Evolutionary conservation across 2,797 vertebrate genomes (phyloP).

Genomic region (Enteromius radiatus): DNA sequence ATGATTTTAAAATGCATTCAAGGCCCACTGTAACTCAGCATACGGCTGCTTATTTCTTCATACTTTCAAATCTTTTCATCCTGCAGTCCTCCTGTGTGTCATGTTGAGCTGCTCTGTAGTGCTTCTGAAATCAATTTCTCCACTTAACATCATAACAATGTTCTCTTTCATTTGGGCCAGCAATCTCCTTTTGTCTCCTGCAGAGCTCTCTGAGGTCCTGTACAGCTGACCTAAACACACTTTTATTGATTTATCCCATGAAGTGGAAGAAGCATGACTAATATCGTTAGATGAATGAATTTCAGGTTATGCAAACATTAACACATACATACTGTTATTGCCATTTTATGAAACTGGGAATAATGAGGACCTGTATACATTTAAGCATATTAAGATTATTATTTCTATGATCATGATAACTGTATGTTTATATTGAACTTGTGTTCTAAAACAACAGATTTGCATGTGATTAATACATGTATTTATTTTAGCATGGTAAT

Average conservation of each 20-base stretch:
- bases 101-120: background rate
- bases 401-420: background rate
- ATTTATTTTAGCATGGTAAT: background rate
- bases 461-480: background rate
- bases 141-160: slow-evolving; percentile 9
- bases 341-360: background rate
- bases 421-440: background rate
- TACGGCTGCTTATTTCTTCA: slow-evolving; percentile 9
- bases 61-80: slow-evolving; percentile 16
- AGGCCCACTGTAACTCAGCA: background rate
- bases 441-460: background rate
- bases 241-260: slow-evolving; percentile 67
- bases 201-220: slow-evolving; percentile 23
- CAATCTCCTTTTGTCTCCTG: slow-evolving; percentile 16
- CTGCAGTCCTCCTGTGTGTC: background rate
- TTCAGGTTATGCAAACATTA: slow-evolving; percentile 26
- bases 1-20: background rate
- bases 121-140: slow-evolving; percentile 28
- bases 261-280: slow-evolving; percentile 61
- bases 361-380: background rate
- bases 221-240: slow-evolving; percentile 58
- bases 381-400: background rate
- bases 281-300: slow-evolving; percentile 71
- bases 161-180: slow-evolving; percentile 8
- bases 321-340: background rate